Evolutionary conservation across 37 sponge, comb jelly and placozoan genomes (phyloP).

Genomic region (Halisarca cf. caerulea): DNA sequence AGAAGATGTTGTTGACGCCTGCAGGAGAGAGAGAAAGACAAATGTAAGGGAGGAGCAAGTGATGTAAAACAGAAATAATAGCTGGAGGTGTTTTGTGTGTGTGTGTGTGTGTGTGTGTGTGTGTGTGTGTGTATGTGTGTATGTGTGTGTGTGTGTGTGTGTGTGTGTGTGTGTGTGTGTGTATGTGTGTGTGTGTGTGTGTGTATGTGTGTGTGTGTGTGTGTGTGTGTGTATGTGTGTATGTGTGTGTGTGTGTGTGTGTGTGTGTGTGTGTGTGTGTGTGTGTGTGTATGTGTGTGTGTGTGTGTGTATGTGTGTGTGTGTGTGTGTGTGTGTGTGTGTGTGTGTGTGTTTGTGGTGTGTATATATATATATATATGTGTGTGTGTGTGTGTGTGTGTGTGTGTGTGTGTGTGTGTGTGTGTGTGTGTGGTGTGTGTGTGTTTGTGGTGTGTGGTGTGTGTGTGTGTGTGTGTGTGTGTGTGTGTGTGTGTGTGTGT

Average conservation of each 20-base stretch:
- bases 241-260: constrained; percentile 54
- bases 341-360: constrained; percentile 3
- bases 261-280: constrained; percentile 47
- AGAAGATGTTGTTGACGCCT: not conserved
- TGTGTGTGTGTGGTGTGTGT: too few relatives aligned
- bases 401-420: too few relatives aligned
- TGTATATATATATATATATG: too few relatives aligned
- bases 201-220: not conserved
- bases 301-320: too few relatives aligned
- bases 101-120: not conserved
- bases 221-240: constrained; percentile 23
- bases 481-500: too few relatives aligned
- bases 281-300: not conserved
- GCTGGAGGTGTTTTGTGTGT: too few relatives aligned
- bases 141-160: not conserved
- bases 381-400: too few relatives aligned
- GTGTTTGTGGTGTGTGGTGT: too few relatives aligned
- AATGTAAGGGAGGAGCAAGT: not conserved
- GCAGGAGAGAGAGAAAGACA: not conserved
- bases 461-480: too few relatives aligned
- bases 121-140: constrained; percentile 3
- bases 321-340: constrained; percentile 35
- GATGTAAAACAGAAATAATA: constrained; percentile 8
- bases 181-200: constrained; percentile 15
- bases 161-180: constrained; percentile 24